Percentiles rank a stretch among this genome's conserved stretches.
Conservation (phyloP, 2,888 invertebrate genomes). For the Eupsilia transversa region DNA sequence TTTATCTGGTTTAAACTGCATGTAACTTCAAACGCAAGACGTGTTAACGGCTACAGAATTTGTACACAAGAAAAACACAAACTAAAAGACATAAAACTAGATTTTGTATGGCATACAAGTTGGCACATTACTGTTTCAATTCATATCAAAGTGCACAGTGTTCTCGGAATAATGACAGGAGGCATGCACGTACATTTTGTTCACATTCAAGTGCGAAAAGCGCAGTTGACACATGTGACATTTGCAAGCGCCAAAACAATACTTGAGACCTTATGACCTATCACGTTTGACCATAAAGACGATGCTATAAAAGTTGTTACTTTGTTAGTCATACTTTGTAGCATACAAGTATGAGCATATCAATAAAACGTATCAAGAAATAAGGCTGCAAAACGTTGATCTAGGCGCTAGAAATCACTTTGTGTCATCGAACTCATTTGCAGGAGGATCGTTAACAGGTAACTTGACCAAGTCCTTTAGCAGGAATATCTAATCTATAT, state of each 20-base stretch:
- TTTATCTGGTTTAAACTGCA: conserved; percentile 19
- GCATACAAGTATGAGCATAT: neutral
- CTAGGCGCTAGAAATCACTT: neutral
- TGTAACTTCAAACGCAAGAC: conserved; percentile 9
- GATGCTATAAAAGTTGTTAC: conserved; percentile 39
- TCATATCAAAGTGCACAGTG: conserved; percentile 17
- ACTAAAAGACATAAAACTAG: conserved; percentile 2
- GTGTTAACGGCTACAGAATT: neutral
- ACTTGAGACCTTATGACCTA: conserved; percentile 48
- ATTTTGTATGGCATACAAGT: conserved; percentile 22
- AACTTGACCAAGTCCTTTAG: conserved; percentile 3
- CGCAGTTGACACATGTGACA: conserved; percentile 27
- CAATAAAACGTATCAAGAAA: conserved; percentile 15
- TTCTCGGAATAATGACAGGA: conserved; percentile 30
- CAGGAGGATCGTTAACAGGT: conserved; percentile 8
- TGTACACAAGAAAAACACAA: neutral
- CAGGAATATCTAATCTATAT: neutral
- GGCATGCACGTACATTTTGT: conserved; percentile 11
- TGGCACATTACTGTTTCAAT: conserved; percentile 22
- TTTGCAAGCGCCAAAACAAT: conserved; percentile 48
- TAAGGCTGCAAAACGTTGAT: neutral
- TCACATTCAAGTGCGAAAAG: conserved; percentile 37
- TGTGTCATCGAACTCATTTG: neutral
- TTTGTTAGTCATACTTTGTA: conserved; percentile 10
- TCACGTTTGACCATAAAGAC: conserved; percentile 58